Evolutionary conservation across 2,113 vertebrate species (phyloP).

Genomic region (Malurus alboscapulatus): DNA sequence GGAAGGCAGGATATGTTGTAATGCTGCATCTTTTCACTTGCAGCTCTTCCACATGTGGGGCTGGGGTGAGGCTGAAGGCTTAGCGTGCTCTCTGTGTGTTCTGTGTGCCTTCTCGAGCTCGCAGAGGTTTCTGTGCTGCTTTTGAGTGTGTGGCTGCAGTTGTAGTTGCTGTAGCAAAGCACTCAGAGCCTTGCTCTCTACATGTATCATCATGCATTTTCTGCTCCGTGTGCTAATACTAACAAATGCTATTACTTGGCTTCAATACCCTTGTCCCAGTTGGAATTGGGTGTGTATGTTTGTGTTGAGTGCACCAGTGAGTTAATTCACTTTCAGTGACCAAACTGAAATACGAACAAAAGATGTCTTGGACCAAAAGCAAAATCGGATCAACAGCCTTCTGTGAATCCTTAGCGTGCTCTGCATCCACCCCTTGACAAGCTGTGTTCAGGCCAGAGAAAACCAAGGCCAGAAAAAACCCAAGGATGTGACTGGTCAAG

Average conservation of each 20-base stretch:
- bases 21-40: not conserved
- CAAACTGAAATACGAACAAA: not conserved
- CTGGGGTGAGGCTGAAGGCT: not conserved
- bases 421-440: not conserved
- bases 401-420: not conserved
- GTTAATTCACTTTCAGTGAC: not conserved
- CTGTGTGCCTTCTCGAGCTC: not conserved
- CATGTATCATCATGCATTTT: not conserved
- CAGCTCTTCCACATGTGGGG: not conserved
- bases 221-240: not conserved
- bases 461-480: not conserved
- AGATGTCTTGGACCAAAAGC: not conserved
- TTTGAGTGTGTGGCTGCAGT: not conserved
- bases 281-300: not conserved
- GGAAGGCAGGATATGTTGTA: not conserved
- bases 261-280: not conserved
- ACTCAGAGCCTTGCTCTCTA: not conserved
- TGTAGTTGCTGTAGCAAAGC: not conserved
- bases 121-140: not conserved
- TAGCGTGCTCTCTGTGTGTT: not conserved
- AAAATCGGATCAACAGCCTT: constrained; percentile 20
- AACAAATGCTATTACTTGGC: not conserved
- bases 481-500: not conserved
- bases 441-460: not conserved
- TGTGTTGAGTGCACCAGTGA: not conserved